Evolutionary conservation across 2,888 invertebrate genomes (phyloP), one percentile per base, ranked within the genome.

Genomic region (Clusia tigrina): DNA sequence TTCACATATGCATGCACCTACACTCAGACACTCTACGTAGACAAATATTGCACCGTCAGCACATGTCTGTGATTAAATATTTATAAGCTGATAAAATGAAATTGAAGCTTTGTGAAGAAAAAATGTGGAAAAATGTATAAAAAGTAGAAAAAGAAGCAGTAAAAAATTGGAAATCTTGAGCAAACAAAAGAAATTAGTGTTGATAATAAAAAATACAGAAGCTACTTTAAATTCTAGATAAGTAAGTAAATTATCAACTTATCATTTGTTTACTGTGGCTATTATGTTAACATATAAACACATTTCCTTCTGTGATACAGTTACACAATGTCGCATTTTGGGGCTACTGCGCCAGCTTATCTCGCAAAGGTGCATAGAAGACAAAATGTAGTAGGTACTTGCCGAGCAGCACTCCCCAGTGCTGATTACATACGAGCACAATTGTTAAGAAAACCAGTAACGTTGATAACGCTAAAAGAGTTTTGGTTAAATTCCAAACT

Each of bases 11-110:
- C n/a, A n/a, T n/a, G n/a, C n/a, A n/a, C n/a, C n/a, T n/a, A n/a
- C n/a, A n/a, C n/a, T n/a, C n/a, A n/a, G n/a, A n/a, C n/a, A n/a
- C n/a, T n/a, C n/a, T n/a, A n/a, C n/a, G n/a, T n/a, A n/a, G n/a
- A n/a, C n/a, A n/a, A n/a, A n/a, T 20, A 20, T 20, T 3, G 18
- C 5, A 38, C 20, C 67, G 66, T 66, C 71, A 75, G 76, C 69
- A 74, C 74, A 77, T 67, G 76, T 77, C 77, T 68, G 78, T 78
- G 77, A 77, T 77, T 76, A 78, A 76, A 78, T 75, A 75, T 75
- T 75, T 75, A 75, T 77, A 76, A 66, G 69, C 72, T 76, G 75
- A 75, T 75, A 75, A 75, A 54, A 58, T 26, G n/a, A 69, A 76
- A 76, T 68, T 75, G 72, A 75, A 75, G 69, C 71, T 22, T 59